Evolutionary conservation across 2,888 invertebrate genomes (phyloP).

Genomic region (Lasioglossum villosulum): DNA sequence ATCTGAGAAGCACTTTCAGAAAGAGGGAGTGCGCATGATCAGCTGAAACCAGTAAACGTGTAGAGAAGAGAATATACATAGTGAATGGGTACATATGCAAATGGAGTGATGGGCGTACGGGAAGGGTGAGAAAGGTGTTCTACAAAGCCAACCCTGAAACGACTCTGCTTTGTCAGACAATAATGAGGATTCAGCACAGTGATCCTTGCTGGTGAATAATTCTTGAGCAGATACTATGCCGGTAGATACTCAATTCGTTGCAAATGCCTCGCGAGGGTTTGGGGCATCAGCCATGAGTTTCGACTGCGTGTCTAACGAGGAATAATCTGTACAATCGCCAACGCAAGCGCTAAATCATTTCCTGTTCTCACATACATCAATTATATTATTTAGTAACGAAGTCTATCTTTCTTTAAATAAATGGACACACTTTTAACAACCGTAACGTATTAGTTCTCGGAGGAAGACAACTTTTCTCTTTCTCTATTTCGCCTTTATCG

Average conservation of each 20-base stretch:
- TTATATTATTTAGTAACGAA: too few relatives aligned
- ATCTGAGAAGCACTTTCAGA: background rate
- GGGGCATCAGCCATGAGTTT: background rate
- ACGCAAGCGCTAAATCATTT: background rate
- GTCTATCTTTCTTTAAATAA: too few relatives aligned
- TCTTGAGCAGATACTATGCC: background rate
- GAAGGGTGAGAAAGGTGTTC: background rate
- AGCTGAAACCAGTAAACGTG: background rate
- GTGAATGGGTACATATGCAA: background rate
- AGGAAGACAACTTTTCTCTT: too few relatives aligned
- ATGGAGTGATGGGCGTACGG: background rate
- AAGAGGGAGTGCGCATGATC: background rate
- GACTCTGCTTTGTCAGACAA: conserved; percentile 4
- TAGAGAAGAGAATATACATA: background rate
- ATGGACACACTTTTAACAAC: too few relatives aligned
- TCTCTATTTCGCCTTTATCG: too few relatives aligned
- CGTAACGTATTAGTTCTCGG: too few relatives aligned
- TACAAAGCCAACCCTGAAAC: background rate
- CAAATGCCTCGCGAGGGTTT: background rate
- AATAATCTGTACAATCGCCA: background rate
- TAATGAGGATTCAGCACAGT: background rate
- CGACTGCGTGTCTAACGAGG: background rate
- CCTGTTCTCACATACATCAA: too few relatives aligned
- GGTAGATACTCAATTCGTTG: background rate
- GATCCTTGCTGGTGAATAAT: background rate